Conservation (phyloP, 1,140 invertebrate species). For the Ceratina calcarata region DNA sequence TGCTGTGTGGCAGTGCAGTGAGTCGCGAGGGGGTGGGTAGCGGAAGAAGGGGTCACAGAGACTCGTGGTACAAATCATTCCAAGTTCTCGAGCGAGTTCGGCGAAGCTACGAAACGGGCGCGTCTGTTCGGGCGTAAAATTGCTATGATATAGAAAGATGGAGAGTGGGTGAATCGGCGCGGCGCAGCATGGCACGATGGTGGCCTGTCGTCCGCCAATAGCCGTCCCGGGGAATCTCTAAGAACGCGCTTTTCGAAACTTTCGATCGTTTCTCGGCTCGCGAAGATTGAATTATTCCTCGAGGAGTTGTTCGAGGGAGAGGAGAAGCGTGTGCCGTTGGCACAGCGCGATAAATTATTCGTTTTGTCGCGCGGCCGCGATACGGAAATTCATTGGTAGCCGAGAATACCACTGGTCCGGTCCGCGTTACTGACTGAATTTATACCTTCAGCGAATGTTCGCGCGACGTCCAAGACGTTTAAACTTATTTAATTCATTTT, state of each 20-base stretch:
- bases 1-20: not conserved
- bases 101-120: slow-evolving; percentile 65
- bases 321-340: slow-evolving; percentile 52
- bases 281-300: slow-evolving; percentile 74
- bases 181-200: not conserved
- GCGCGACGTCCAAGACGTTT: no score
- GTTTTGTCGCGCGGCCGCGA: slow-evolving; percentile 21
- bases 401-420: no score
- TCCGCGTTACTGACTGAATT: no score
- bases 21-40: slow-evolving; percentile 22
- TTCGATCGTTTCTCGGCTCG: slow-evolving; percentile 64
- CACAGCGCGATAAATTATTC: slow-evolving; percentile 60
- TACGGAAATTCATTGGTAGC: slow-evolving; percentile 25
- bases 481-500: no score
- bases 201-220: slow-evolving; percentile 46
- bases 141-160: slow-evolving; percentile 74
- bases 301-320: slow-evolving; percentile 61
- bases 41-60: slow-evolving; percentile 43
- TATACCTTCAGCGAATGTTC: no score
- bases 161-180: slow-evolving; percentile 22
- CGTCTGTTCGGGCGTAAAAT: slow-evolving; percentile 73
- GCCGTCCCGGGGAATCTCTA: slow-evolving; percentile 57
- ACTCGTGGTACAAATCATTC: slow-evolving; percentile 73
- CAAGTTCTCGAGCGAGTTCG: slow-evolving; percentile 72
- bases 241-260: slow-evolving; percentile 67